Conservation (phyloP, 1,140 invertebrate genomes). For the Drosophila erecta region DNA sequence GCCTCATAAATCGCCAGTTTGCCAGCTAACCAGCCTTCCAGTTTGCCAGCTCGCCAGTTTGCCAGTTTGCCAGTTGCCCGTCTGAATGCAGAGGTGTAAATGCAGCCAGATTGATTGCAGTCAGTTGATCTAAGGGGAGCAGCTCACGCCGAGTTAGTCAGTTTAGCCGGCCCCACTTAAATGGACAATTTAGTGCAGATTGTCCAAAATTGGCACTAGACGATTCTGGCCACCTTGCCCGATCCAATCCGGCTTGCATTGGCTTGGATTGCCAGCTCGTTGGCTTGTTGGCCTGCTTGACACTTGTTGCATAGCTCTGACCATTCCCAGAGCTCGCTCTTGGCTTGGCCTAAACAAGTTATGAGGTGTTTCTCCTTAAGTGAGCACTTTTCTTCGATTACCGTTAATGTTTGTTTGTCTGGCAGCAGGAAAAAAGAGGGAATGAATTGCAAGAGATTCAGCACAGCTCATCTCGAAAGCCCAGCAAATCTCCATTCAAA, state of each 20-base stretch:
- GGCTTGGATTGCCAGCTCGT: constrained; percentile 10
- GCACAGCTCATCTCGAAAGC: background rate
- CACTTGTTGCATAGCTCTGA: constrained; percentile 75
- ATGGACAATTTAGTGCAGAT: constrained; percentile 80
- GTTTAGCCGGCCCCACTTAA: constrained; percentile 63
- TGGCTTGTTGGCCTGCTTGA: constrained; percentile 33
- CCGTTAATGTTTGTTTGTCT: constrained; percentile 45
- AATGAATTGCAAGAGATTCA: background rate
- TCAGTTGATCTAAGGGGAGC: constrained; percentile 54
- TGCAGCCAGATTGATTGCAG: constrained; percentile 72
- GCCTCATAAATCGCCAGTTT: constrained; percentile 64
- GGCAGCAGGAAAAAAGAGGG: background rate
- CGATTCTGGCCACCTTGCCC: constrained; percentile 55
- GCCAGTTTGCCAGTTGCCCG: constrained; percentile 2
- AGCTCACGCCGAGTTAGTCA: constrained; percentile 10
- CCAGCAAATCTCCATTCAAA: constrained; percentile 8
- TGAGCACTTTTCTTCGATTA: constrained; percentile 63
- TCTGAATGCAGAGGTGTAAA: constrained; percentile 63
- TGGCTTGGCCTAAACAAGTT: constrained; percentile 62
- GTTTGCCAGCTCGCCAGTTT: background rate
- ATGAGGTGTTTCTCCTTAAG: constrained; percentile 36
- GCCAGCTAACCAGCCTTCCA: background rate
- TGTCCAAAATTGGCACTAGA: constrained; percentile 71
- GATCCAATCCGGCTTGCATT: constrained; percentile 43
- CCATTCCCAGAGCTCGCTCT: constrained; percentile 61